Conservation (phyloP, 2,113 vertebrate genomes). For the Alces alces region DNA sequence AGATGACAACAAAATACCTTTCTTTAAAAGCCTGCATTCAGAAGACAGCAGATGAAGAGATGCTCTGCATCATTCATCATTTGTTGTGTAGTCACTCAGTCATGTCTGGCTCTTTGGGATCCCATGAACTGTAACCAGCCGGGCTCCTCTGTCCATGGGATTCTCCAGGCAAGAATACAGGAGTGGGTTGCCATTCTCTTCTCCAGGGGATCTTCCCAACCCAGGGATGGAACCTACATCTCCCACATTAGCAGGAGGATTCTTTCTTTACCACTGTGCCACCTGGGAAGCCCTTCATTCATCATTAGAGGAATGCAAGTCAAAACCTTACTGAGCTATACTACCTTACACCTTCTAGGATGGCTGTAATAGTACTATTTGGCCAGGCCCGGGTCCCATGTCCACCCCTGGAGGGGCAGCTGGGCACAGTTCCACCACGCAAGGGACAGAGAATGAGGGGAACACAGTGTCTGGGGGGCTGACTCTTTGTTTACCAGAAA, state of each 20-base stretch:
- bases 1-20: background rate
- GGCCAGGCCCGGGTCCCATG: background rate
- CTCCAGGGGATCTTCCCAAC: background rate
- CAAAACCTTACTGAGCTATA: background rate
- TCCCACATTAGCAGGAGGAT: background rate
- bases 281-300: background rate
- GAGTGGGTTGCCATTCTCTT: background rate
- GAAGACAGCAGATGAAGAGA: background rate
- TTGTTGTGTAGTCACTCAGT: accelerated
- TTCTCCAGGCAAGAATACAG: background rate
- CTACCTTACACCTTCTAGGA: background rate
- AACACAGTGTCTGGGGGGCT: background rate
- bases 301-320: background rate
- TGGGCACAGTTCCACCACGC: background rate
- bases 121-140: background rate
- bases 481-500: background rate
- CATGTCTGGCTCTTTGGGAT: background rate
- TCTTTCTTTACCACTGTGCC: background rate
- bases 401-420: background rate
- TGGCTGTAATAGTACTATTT: background rate
- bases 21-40: background rate
- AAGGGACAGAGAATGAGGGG: background rate
- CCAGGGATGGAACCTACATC: background rate
- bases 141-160: background rate
- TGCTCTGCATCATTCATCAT: accelerated